Base-by-base conservation (phyloP, 2,113 vertebrate species). In the Seriola quinqueradiata region DNA sequence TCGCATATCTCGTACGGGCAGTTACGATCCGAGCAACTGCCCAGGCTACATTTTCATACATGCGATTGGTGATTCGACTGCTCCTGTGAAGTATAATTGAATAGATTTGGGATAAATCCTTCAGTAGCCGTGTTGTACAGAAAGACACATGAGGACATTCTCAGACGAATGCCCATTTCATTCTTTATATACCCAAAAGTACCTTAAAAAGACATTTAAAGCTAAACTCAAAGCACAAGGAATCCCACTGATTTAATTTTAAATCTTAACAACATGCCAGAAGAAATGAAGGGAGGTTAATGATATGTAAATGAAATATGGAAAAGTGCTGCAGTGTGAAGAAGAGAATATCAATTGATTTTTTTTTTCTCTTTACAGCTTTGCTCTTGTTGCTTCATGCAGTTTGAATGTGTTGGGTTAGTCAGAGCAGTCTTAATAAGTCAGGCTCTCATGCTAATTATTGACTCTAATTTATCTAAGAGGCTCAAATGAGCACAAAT, bases 231-330 rank as follows among this genome's bases (percentile, higher is more conserved):
- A 84, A 90, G 86, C 81, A 66, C 28, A 48, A 87, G 77, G 77
- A 87, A 88, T 74, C 69, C 81, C 36, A 73, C 77, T 77, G 76
- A 85, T 84, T 89, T 89, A 77, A 87, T 87, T 91, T 90, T 44
- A 81, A 89, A 86, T 85, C 83, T 78, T 90, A 88, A 88, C 73
- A 88, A 87, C 72, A 82, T 54, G 78, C 79, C 70, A 88, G 72
- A 82, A 89, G 89, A 92, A 91, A 90, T 87, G 82, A 92, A 85
- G 81, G 81, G 85, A 89, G 92, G 90, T 92, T 93, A 93, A 93
- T 93, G 85, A 93, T 87, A 92, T 92, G 90, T 58, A 91, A 93
- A 93, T 94, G 88, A 92, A 92, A 92, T 88, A 90, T 94, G 92
- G 82, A 89, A 91, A 90, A 92, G 85, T 83, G 76, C 82, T 83